A percentile compares a stretch with the other conserved stretches of the same genome.
phyloP scores from a whole-genome alignment of 2,797 vertebrate genomes.

The Rhinichthys osculus region DNA sequence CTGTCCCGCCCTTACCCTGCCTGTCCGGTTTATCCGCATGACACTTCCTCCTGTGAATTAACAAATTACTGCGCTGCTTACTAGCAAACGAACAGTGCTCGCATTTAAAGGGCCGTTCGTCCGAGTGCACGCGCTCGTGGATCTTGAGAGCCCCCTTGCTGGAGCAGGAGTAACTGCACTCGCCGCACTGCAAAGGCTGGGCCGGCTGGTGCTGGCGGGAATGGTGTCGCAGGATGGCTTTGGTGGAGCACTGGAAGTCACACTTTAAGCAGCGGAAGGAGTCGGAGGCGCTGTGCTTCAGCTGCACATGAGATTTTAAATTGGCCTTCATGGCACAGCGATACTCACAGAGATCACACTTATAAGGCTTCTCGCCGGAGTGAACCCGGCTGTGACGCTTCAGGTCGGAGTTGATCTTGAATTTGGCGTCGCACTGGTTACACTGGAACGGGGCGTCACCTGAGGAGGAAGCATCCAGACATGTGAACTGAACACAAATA shows the following conservation, averaged over 20 bases:
- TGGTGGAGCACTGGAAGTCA: slow-evolving; percentile 91
- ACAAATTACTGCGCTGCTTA: slow-evolving; percentile 95
- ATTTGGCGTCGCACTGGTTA: slow-evolving; percentile 93
- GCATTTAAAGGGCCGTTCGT: slow-evolving; percentile 93
- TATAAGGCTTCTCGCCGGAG: slow-evolving; percentile 97
- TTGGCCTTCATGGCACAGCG: slow-evolving; percentile 99
- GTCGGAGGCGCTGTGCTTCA: slow-evolving; percentile 88
- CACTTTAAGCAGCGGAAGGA: slow-evolving; percentile 87
- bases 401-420: slow-evolving; percentile 99
- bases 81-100: slow-evolving; percentile 89
- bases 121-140: slow-evolving; percentile 91
- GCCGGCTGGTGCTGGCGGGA: slow-evolving; percentile 86
- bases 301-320: slow-evolving; percentile 93
- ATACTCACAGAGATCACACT: slow-evolving; percentile 94
- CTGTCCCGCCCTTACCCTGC: background rate
- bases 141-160: slow-evolving; percentile 91
- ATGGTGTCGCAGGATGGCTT: slow-evolving; percentile 89
- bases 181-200: slow-evolving; percentile 88
- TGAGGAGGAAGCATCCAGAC: slow-evolving; percentile 59
- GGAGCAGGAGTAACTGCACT: slow-evolving; percentile 94
- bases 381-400: slow-evolving; percentile 95
- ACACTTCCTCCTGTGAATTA: slow-evolving; percentile 90
- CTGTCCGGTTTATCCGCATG: slow-evolving; percentile 85
- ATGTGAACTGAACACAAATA: background rate
- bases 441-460: slow-evolving; percentile 98